phyloP scores from a whole-genome alignment of 1,140 invertebrate genomes.

The Lasaia peninsularis region DNA sequence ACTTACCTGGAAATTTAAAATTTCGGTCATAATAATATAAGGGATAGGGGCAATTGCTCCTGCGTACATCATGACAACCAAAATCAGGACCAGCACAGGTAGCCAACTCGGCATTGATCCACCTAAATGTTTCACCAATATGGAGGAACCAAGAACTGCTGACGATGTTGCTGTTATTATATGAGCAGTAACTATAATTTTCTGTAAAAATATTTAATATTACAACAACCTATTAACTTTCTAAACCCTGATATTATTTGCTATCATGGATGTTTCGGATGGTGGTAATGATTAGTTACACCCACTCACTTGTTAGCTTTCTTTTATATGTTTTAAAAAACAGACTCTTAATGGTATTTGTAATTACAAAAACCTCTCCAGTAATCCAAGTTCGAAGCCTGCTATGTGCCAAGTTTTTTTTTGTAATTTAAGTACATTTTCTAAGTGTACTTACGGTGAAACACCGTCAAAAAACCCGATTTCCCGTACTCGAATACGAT shows the following conservation, averaged over 20 bases:
- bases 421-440: too few species aligned
- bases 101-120: conserved; percentile 32
- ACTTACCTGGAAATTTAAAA: conserved; percentile 39
- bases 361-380: too few species aligned
- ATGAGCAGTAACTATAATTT: background rate
- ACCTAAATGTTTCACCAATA: conserved; percentile 27
- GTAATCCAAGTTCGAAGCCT: too few species aligned
- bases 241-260: background rate
- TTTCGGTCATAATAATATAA: conserved; percentile 39
- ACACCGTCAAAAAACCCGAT: too few species aligned
- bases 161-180: background rate
- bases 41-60: conserved; percentile 33
- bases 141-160: background rate
- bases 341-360: too few species aligned
- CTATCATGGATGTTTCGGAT: too few species aligned
- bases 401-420: too few species aligned
- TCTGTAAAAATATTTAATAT: background rate
- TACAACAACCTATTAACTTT: background rate
- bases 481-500: too few species aligned
- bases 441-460: too few species aligned
- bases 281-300: too few species aligned
- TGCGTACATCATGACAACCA: conserved; percentile 29
- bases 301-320: too few species aligned
- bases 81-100: conserved; percentile 28
- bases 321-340: too few species aligned